Evolutionary conservation across 2,113 vertebrate genomes (phyloP), one percentile per base, ranked within the genome.

Genomic region (Chrysemys picta): DNA sequence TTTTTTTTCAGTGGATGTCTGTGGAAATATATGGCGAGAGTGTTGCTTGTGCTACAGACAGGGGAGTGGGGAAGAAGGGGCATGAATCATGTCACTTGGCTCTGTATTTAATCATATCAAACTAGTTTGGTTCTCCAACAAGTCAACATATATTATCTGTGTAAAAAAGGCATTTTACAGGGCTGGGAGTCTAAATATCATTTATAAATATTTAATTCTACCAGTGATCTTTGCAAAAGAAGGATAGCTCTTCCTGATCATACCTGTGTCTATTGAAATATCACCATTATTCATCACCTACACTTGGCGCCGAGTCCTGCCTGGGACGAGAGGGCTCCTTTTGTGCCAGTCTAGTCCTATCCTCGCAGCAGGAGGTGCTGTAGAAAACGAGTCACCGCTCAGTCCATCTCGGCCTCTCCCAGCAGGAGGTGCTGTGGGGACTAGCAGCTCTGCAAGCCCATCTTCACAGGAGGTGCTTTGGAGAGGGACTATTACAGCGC

Each of bases 131-230:
- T 97, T 97, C 97, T 98, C 94, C 97, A 97, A 59, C 94, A 94
- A 97, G 96, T 97, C 97, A 97, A 97, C 95, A 97, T 97, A 97
- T 96, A 97, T 98, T 97, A 97, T 97, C 97, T 96, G 90, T 90
- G 86, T 97, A 95, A 96, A 97, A 97, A 96, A 96, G 95, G 96
- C 89, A 93, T 96, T 97, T 97, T 97, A 96, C 90, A 95, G 78
- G 91, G 88, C 89, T 95, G 65, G 89, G 93, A 97, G 94, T 97
- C 97, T 97, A 97, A 98, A 98, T 97, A 98, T 97, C 97, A 98
- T 97, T 98, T 98, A 97, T 98, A 98, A 98, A 98, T 98, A 97
- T 97, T 98, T 98, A 97, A 98, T 98, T 94, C 93, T 95, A 97
- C 96, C 96, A 97, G 95, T 97, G 97, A 97, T 96, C 96, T 97